Conservation (phyloP, 2,113 vertebrate genomes). For the Pyrgilauda ruficollis region DNA sequence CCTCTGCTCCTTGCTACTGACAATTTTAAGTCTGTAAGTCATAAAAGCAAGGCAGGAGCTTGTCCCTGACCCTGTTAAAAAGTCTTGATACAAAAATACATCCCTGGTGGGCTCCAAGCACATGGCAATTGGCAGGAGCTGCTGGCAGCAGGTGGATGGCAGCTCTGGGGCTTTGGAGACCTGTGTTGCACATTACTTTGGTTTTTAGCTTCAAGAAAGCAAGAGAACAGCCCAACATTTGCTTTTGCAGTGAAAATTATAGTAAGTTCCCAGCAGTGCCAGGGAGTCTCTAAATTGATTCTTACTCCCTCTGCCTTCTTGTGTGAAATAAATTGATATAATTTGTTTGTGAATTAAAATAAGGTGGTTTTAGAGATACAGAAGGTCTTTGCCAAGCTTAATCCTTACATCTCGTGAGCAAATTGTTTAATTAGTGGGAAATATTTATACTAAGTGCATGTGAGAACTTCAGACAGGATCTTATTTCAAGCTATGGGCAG, state of each 20-base stretch:
- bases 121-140: not conserved
- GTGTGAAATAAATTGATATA: not conserved
- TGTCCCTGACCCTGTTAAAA: not conserved
- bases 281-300: not conserved
- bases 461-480: not conserved
- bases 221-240: not conserved
- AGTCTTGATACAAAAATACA: not conserved
- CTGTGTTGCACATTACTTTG: not conserved
- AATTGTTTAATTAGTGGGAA: constrained; percentile 19
- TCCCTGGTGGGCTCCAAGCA: not conserved
- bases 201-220: not conserved
- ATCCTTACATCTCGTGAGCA: not conserved
- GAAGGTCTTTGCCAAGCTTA: not conserved
- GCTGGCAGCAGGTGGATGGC: not conserved
- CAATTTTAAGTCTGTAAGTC: not conserved
- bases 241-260: not conserved
- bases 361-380: not conserved
- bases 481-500: not conserved
- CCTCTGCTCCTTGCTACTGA: not conserved
- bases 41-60: not conserved
- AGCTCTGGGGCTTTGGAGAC: not conserved
- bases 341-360: not conserved
- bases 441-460: not conserved
- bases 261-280: not conserved
- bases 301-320: not conserved